These are phyloP conservation scores for Eupithecia centaureata DNA, from an alignment of 2,888 invertebrate genomes.

Conservation along the genomic window DNA sequence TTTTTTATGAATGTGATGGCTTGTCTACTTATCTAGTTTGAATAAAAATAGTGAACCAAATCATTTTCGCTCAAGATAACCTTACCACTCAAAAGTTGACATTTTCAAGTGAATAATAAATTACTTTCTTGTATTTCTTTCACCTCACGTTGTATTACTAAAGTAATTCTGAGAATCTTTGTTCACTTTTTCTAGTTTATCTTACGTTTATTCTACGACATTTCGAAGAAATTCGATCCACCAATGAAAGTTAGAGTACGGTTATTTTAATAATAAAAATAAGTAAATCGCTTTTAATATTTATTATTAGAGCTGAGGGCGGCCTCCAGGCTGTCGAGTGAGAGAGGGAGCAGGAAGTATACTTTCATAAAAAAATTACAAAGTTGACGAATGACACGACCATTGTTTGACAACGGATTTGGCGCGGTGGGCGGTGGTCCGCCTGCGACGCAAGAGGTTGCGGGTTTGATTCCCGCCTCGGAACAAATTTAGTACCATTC, in stretches of 20 bases:
- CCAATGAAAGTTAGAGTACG: conserved; percentile 5
- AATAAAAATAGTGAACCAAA: not conserved
- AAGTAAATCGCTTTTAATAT: too few relatives aligned
- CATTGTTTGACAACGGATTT: not conserved
- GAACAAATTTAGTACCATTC: too few relatives aligned
- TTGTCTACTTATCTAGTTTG: not conserved
- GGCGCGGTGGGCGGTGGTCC: not conserved
- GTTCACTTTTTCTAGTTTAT: not conserved
- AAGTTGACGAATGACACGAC: too few relatives aligned
- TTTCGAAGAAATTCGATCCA: not conserved
- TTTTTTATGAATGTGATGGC: conserved; percentile 3
- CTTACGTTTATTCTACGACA: not conserved
- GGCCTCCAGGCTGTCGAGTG: too few relatives aligned
- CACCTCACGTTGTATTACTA: not conserved
- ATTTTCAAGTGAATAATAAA: not conserved
- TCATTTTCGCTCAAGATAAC: not conserved
- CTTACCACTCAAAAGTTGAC: not conserved
- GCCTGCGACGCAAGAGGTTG: not conserved
- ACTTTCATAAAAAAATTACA: too few relatives aligned
- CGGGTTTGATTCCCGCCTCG: not conserved
- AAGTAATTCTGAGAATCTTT: not conserved
- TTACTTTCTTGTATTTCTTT: not conserved
- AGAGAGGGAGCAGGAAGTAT: too few relatives aligned
- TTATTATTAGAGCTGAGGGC: too few relatives aligned
- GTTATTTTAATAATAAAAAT: conserved; percentile 27